Evolutionary conservation across 2,888 invertebrate species (phyloP), one percentile per base, ranked within the genome.

Genomic region (Tenthredo notha): DNA sequence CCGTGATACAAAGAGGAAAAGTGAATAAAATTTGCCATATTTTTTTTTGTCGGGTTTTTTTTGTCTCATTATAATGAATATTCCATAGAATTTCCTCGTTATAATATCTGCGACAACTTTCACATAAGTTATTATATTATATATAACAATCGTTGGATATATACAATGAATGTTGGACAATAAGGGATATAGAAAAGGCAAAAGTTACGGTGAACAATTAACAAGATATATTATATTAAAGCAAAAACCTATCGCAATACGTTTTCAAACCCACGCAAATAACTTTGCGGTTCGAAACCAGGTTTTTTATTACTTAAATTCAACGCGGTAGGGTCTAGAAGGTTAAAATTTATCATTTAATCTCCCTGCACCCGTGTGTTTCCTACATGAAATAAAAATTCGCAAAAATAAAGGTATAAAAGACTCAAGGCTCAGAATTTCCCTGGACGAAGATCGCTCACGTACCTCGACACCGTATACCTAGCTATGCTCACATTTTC

Each of bases 331-430:
- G 67, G 67, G 67, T 67, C 67, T 67, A 6, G 67, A 25, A 67
- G 67, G 67, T 67, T 29, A 18, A 67, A 67, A 67, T 67, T 67
- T 33, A 67, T 67, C 67, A 72, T 72, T 72, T 72, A 72, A 77
- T 77, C 50, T 29, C 33, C 77, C 50, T 33, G 33, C 67, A 47
- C 15, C 77, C 10, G 29, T 29, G n/a, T 70, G 18, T 37, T 12
- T 43, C 25, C 29, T 67, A 67, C 67, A 67, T 33, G 74, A 43
- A 43, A 74, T 43, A 43, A 74, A 74, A 74, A 43, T 74, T 74
- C 6, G 67, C 61, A 21, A 18, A 58, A 25, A 74, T 74, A 43
- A 74, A 74, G 40, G 37, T 12, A 74, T 74, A 43, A 74, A 72
- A 74, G n/a, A 43, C 43, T 43, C 21, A 12, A 12, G 7, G 74